Evolutionary conservation across 2,888 invertebrate genomes (phyloP).

Genomic region (Acronicta alni): DNA sequence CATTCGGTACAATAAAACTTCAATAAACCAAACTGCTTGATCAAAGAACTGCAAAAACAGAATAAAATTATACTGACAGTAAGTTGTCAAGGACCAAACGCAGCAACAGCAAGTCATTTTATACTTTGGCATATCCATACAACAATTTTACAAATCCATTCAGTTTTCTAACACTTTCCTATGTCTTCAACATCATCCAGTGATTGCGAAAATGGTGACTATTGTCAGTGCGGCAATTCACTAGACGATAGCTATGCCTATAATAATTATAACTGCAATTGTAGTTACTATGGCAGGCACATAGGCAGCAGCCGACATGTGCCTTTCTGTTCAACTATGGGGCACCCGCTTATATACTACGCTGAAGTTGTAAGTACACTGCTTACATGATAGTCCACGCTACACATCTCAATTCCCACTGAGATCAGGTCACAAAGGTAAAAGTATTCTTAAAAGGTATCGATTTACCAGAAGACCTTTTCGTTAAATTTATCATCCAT

Average conservation of each 20-base stretch:
- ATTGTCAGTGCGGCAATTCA: slow-evolving; percentile 44
- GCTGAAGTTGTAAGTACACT: slow-evolving; percentile 70
- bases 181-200: slow-evolving; percentile 73
- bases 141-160: slow-evolving; percentile 20
- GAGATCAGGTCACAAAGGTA: too few species aligned
- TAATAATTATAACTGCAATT: slow-evolving; percentile 12
- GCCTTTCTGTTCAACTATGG: slow-evolving; percentile 63
- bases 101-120: slow-evolving; percentile 11
- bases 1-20: background rate
- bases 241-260: slow-evolving; percentile 24
- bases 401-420: too few species aligned
- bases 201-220: slow-evolving; percentile 59
- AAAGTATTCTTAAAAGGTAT: too few species aligned
- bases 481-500: too few species aligned
- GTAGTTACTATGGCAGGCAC: slow-evolving; percentile 18
- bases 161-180: slow-evolving; percentile 18
- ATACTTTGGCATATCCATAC: slow-evolving; percentile 20
- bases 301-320: slow-evolving; percentile 24
- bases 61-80: slow-evolving; percentile 16
- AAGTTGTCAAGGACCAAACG: slow-evolving; percentile 17
- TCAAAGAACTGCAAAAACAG: background rate
- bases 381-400: too few species aligned
- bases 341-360: slow-evolving; percentile 75
- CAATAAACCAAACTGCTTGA: background rate
- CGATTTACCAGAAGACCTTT: too few species aligned